A percentile compares a stretch with the other conserved stretches of the same genome.
These are phyloP conservation scores for Periophthalmus modestus DNA, from an alignment of 2,113 vertebrate genomes.

Conservation along the genomic window DNA sequence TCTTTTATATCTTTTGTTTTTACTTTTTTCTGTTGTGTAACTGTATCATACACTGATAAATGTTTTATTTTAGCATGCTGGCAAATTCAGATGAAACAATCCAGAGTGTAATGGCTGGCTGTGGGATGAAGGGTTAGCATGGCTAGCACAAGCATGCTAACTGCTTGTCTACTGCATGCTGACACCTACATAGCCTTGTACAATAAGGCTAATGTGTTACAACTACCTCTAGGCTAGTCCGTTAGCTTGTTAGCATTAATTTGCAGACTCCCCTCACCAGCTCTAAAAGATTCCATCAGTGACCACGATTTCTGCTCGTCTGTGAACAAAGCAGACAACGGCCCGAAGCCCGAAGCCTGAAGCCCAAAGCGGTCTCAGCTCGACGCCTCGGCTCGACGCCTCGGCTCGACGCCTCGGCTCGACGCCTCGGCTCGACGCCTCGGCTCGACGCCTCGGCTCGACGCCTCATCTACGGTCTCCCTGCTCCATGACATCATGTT, in stretches of 20 bases:
- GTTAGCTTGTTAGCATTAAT: conserved; percentile 30
- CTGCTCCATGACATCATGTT: conserved; percentile 53
- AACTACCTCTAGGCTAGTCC: conserved; percentile 13
- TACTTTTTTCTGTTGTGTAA: conserved; percentile 34
- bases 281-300: conserved; percentile 23
- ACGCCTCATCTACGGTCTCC: conserved; percentile 30
- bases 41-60: conserved; percentile 36
- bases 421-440: no score
- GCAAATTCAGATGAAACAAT: conserved; percentile 66
- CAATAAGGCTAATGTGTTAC: conserved; percentile 37
- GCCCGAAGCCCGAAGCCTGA: conserved; percentile 16
- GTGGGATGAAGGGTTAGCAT: conserved; percentile 46
- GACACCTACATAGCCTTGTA: conserved; percentile 36
- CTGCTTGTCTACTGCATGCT: conserved; percentile 60
- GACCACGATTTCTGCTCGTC: conserved; percentile 11
- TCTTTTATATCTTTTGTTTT: conserved; percentile 10
- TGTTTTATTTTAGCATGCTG: conserved; percentile 57
- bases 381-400: neutral
- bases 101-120: conserved; percentile 48
- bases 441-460: neutral
- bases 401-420: no score
- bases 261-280: conserved; percentile 37
- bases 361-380: conserved; percentile 14
- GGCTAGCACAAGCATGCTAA: conserved; percentile 59
- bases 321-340: conserved; percentile 24